Conservation (phyloP, 2,113 vertebrate genomes). For the Sigmodon hispidus region DNA sequence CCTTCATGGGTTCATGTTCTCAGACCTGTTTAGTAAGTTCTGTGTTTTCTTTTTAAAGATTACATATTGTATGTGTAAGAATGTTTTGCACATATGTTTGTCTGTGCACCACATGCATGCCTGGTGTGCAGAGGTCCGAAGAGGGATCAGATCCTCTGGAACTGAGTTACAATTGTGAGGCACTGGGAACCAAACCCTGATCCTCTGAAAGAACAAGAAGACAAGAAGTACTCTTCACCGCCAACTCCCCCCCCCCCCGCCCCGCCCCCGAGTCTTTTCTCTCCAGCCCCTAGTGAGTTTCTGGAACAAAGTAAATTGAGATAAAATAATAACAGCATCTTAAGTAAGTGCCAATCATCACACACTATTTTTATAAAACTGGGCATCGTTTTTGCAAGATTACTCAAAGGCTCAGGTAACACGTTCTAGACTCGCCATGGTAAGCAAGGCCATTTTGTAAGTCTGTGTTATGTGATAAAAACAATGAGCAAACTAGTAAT, state of each 20-base stretch:
- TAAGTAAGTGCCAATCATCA: not conserved
- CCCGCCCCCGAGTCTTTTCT: not conserved
- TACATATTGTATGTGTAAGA: not conserved
- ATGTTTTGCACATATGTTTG: not conserved
- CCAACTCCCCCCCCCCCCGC: no score
- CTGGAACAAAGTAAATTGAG: slow-evolving; percentile 13
- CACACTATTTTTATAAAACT: not conserved
- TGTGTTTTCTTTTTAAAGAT: not conserved
- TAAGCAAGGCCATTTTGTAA: not conserved
- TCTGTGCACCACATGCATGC: not conserved
- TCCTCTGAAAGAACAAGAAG: not conserved
- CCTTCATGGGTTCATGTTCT: not conserved
- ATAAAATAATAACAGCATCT: not conserved
- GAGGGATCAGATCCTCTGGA: not conserved
- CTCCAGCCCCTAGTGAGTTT: not conserved
- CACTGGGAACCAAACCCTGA: not conserved
- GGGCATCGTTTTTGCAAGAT: not conserved
- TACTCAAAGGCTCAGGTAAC: not conserved
- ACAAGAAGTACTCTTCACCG: not conserved
- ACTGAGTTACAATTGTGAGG: not conserved
- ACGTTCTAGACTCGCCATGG: not conserved
- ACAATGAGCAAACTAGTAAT: not conserved
- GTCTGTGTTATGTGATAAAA: slow-evolving; percentile 46
- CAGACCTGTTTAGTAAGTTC: not conserved
- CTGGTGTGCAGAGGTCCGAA: not conserved